phyloP scores from a whole-genome alignment of 2,113 vertebrate genomes.

The Rhabdornis inornatus region DNA sequence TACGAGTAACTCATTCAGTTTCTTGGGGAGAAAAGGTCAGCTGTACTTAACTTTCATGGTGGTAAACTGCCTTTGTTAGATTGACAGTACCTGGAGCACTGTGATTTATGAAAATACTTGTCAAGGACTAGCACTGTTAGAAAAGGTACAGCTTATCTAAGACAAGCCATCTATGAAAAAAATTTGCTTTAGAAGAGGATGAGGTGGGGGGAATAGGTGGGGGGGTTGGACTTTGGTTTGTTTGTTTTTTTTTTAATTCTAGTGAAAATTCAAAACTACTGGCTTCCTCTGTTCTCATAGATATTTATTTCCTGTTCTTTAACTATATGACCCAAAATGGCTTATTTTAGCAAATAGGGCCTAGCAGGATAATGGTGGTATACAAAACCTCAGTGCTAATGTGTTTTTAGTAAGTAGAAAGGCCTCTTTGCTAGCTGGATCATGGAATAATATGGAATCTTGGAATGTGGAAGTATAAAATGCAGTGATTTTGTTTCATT shows the following conservation, averaged over 20 bases:
- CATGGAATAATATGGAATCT: not conserved
- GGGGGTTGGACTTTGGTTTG: accelerated
- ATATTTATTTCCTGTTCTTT: not conserved
- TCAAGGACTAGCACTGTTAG: not conserved
- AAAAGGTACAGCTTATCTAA: not conserved
- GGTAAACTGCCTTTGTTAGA: not conserved
- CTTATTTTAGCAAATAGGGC: not conserved
- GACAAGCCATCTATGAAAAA: not conserved
- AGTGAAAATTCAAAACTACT: not conserved
- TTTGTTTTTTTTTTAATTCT: not conserved
- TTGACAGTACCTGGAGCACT: not conserved
- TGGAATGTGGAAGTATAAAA: not conserved
- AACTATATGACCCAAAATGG: not conserved
- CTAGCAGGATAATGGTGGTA: not conserved
- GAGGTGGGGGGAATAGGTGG: not conserved
- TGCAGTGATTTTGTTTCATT: not conserved
- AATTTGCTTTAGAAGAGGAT: not conserved
- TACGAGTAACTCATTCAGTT: not conserved
- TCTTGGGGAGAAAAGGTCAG: not conserved
- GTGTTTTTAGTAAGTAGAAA: not conserved
- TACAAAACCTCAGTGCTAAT: not conserved
- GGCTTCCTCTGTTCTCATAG: not conserved
- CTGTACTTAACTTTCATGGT: not conserved
- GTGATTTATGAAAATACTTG: not conserved
- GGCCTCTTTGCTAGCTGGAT: not conserved